Percentiles rank a stretch among this genome's conserved stretches.
phyloP scores from a whole-genome alignment of 2,113 vertebrate species.

The Solea senegalensis region DNA sequence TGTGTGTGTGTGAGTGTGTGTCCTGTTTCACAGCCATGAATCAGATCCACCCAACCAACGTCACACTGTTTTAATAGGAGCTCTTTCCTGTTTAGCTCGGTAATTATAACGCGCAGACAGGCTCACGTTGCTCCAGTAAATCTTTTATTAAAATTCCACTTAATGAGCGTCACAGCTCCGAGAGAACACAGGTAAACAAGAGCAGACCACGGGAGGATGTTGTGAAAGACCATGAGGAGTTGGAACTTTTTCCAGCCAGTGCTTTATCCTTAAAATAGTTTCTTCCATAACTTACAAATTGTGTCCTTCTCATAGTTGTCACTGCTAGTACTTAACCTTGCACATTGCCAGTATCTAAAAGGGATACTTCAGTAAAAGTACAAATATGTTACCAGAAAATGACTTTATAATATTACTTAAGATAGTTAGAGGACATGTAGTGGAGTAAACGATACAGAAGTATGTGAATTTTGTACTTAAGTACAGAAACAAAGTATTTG shows the following conservation, averaged over 20 bases:
- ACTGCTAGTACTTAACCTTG: neutral
- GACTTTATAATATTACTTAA: too few species aligned
- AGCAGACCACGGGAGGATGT: neutral
- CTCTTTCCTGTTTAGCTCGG: constrained; percentile 52
- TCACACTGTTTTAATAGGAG: constrained; percentile 54
- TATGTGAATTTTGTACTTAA: too few species aligned
- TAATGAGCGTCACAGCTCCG: constrained; percentile 22
- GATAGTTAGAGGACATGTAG: too few species aligned
- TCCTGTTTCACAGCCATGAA: constrained; percentile 53
- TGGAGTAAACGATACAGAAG: too few species aligned
- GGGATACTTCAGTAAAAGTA: too few species aligned
- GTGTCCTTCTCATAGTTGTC: too few species aligned
- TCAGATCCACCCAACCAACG: constrained; percentile 37
- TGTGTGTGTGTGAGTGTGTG: constrained; percentile 12
- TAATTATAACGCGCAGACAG: constrained; percentile 48
- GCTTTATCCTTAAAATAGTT: neutral
- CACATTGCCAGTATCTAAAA: too few species aligned
- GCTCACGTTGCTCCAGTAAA: constrained; percentile 46
- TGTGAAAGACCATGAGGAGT: neutral
- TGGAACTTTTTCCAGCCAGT: neutral
- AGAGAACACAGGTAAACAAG: constrained; percentile 54
- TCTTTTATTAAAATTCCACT: constrained; percentile 43
- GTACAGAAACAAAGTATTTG: too few species aligned
- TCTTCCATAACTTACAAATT: neutral
- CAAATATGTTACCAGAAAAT: too few species aligned